Conservation (phyloP, 2,888 invertebrate genomes). For the Pecten maximus region DNA sequence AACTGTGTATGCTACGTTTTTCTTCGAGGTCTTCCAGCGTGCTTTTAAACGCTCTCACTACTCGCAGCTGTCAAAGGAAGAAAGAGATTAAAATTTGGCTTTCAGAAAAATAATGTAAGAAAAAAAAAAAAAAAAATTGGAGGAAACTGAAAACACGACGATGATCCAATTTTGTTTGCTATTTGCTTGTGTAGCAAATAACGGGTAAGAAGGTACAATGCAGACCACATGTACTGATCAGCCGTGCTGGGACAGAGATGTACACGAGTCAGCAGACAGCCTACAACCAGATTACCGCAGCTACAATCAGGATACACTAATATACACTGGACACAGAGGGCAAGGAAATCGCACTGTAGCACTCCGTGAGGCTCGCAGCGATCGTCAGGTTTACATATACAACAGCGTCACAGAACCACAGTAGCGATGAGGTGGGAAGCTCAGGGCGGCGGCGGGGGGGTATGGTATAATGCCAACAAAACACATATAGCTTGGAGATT, state of each 20-base stretch:
- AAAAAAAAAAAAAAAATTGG: neutral
- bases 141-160: neutral
- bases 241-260: constrained; percentile 18
- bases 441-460: neutral
- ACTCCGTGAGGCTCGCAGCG: neutral
- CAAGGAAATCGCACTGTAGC: neutral
- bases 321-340: neutral
- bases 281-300: constrained; percentile 45
- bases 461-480: neutral
- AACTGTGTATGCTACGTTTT: constrained; percentile 98
- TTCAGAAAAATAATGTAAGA: neutral
- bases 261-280: neutral
- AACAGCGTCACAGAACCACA: constrained; percentile 33
- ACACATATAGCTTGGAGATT: constrained; percentile 10
- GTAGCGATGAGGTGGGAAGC: neutral
- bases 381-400: neutral
- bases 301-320: constrained; percentile 45
- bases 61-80: constrained; percentile 95
- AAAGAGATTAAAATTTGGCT: constrained; percentile 57
- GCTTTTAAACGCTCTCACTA: constrained; percentile 99
- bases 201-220: neutral
- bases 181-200: neutral
- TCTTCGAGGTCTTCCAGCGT: constrained; percentile 99
- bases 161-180: constrained; percentile 1
- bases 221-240: constrained; percentile 19